Evolutionary conservation across 2,797 vertebrate genomes (phyloP), one percentile per base, ranked within the genome.

Genomic region (Eidolon dupreanum): DNA sequence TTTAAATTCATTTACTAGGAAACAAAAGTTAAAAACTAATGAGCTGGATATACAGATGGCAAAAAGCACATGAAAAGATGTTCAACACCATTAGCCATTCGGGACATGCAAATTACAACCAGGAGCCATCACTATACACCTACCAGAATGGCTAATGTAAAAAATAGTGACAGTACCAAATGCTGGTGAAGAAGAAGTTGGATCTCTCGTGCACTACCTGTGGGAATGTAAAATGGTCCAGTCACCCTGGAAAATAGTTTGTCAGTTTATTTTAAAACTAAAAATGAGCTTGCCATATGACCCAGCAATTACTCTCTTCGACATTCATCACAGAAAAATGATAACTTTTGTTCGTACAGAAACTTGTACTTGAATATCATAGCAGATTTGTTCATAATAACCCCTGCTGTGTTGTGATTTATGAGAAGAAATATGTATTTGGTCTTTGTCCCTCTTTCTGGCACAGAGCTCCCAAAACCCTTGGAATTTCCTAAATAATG

Each of bases 1-100:
- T 94, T 83, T 82, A 49, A 78, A 53, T 57, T 66, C 70, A 81
- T 79, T 88, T 85, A 65, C 22, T 36, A 73, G 57, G 33, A 84
- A 94, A 85, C 24, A 43, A 93, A 92, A 89, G 38, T 79, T 90
- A 59, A 94, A 73, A 92, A 43, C 71, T 89, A 96, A 66, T 65
- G 46, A 94, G 10, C 33, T 89, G 31, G 24, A 61, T 38, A 59
- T 43, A 38, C 59, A 81, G 68, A 92, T 51, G 81, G 82, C 91
- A 83, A 63, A 63, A 90, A 85, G 51, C 59, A 70, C 16, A 15
- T 63, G 87, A 71, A 83, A 94, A 83, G 84, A 59, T 63, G 79
- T 90, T 95, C 53, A 24, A 31, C 43, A 55, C 90, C 85, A 79
- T 55, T 85, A 95, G 57, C 41, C 85, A 17, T 38, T 83, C 66